Conservation (phyloP, 2,113 vertebrate species). For the Myocastor coypus region DNA sequence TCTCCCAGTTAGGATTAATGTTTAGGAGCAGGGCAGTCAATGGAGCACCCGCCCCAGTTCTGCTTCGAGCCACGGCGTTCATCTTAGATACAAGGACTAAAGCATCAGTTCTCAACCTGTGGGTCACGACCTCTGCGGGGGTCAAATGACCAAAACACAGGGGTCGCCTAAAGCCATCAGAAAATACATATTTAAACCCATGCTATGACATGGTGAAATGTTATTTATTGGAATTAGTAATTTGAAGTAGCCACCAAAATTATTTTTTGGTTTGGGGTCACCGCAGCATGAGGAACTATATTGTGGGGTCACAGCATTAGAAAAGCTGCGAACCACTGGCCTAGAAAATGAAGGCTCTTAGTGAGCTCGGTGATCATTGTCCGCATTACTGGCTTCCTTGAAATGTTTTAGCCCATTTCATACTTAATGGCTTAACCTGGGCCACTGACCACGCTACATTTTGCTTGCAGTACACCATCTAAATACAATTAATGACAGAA, state of each 20-base stretch:
- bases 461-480: neutral
- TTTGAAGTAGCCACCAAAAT: too few relatives aligned
- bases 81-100: neutral
- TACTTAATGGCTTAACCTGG: neutral
- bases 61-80: neutral
- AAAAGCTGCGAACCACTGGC: too few relatives aligned
- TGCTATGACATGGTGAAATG: too few relatives aligned
- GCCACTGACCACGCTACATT: neutral
- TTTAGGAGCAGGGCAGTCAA: neutral
- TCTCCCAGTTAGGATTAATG: neutral
- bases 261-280: too few relatives aligned
- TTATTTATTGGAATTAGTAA: too few relatives aligned
- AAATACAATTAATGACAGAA: neutral
- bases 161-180: neutral
- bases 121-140: too few relatives aligned
- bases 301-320: too few relatives aligned
- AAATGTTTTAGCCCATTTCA: neutral
- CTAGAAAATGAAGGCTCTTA: neutral
- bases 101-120: neutral
- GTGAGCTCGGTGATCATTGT: neutral
- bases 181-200: too few relatives aligned
- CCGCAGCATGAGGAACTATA: too few relatives aligned
- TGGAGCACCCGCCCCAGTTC: neutral
- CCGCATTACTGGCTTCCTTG: neutral
- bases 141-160: too few relatives aligned